Base-by-base conservation (phyloP, 2,888 invertebrate genomes). In the Polyommatus icarus region DNA sequence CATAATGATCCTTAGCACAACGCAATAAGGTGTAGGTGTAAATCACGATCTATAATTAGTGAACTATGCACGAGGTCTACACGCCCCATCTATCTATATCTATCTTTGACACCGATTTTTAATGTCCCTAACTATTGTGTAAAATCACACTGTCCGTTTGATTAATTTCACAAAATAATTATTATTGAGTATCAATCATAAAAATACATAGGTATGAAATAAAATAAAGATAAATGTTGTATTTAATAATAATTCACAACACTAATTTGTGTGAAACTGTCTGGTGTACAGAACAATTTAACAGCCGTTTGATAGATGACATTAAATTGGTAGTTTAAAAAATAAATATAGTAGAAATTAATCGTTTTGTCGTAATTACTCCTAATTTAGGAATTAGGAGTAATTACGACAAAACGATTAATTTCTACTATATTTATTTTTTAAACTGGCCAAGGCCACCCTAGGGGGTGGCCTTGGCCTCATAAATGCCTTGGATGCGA, bases 41-140 rank as follows among this genome's bases (percentile, higher is more conserved):
- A 29, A 75, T 50, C 24, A 50, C 24, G 29, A 50, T 15, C 75
- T 29, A 75, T 54, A 75, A 46, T 46, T 75, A 75, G 50, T 24
- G 29, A 24, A 54, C 29, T 29, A 73, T 20, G 40, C 6, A 6
- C 73, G 46, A 40, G 40, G 24, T 40, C 73, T 73, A 18, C 75
- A 54, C 54, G 75, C 75, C 29, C 6, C 73, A 46, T 40, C 29
- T 75, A 54, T 50, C 46, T 75, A 54, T 50, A 75, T 50, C 67
- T 32, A 67, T 32, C 67, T 75, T 18, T 18, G 75, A 75, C 75
- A 75, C 50, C 24, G 54, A 54, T 75, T 54, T 75, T 73, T 54
- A 46, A 73, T 46, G 29, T 50, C 1, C 20, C 50, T 50, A 10
- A 24, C n/a, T 24, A 75, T 54, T 29, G 18, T 18, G 8, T 29